A percentile compares a stretch with the other conserved stretches of the same genome.
phyloP scores from a whole-genome alignment of 2,888 invertebrate species.

The Ochlodes sylvanus region DNA sequence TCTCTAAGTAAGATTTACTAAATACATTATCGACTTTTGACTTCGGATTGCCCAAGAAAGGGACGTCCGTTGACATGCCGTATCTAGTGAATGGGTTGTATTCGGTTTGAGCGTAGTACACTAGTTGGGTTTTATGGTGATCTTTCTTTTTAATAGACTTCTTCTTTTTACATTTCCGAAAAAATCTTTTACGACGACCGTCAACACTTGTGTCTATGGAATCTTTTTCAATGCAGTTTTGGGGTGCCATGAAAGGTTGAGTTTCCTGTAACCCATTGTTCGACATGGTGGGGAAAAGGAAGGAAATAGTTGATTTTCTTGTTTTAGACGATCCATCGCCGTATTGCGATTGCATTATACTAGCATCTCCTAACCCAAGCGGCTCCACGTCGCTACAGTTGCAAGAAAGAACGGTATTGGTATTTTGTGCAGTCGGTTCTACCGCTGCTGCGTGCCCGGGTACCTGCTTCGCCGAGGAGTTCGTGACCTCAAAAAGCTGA shows the following conservation, averaged over 20 bases:
- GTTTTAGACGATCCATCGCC: constrained; percentile 35
- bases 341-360: constrained; percentile 20
- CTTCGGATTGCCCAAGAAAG: neutral
- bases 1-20: constrained; percentile 50
- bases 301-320: constrained; percentile 43
- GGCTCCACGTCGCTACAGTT: constrained; percentile 15
- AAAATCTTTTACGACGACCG: constrained; percentile 41
- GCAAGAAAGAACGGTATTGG: neutral
- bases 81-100: constrained; percentile 48
- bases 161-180: constrained; percentile 51
- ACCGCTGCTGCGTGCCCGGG: constrained; percentile 21
- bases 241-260: neutral
- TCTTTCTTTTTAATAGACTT: constrained; percentile 44
- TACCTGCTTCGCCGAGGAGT: neutral
- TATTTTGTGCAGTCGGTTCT: neutral
- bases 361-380: neutral
- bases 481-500: constrained; percentile 55
- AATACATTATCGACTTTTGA: constrained; percentile 7
- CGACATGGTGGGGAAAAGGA: constrained; percentile 39
- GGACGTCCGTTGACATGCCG: neutral
- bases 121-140: constrained; percentile 50
- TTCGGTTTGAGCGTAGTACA: constrained; percentile 60
- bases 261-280: constrained; percentile 15
- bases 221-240: constrained; percentile 9
- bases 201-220: neutral